These are phyloP conservation scores for Thelaira solivaga DNA, from an alignment of 2,888 invertebrate species.

Conservation along the genomic window DNA sequence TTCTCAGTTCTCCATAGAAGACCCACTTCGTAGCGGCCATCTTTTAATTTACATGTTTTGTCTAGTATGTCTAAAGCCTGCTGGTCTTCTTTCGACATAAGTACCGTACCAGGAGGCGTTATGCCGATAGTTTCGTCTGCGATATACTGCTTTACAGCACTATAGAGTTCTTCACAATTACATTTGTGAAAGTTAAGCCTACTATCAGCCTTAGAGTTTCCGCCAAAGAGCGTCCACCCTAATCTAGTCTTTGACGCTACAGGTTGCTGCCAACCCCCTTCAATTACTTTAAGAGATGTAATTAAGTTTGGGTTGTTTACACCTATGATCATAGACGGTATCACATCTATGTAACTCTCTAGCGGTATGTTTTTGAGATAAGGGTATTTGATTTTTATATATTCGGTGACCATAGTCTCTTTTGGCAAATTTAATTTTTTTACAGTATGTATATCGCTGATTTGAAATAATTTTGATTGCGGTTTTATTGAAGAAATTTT, in stretches of 20 bases:
- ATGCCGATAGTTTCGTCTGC: slow-evolving; percentile 19
- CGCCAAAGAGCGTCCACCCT: no score
- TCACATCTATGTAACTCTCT: neutral
- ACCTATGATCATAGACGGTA: slow-evolving; percentile 21
- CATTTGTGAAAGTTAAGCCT: slow-evolving; percentile 24
- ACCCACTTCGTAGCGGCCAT: slow-evolving; percentile 23
- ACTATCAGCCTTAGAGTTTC: neutral
- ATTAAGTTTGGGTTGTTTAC: slow-evolving; percentile 37
- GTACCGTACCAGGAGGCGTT: neutral
- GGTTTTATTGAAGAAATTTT: neutral
- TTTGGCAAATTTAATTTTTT: slow-evolving; percentile 4
- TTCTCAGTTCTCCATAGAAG: slow-evolving; percentile 31
- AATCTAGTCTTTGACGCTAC: slow-evolving; percentile 24
- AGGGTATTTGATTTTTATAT: neutral
- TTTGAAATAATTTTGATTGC: neutral
- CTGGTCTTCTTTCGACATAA: slow-evolving; percentile 22
- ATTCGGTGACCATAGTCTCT: slow-evolving; percentile 3
- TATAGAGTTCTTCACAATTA: slow-evolving; percentile 2
- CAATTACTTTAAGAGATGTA: slow-evolving; percentile 14
- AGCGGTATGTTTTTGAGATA: neutral
- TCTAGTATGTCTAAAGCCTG: slow-evolving; percentile 27
- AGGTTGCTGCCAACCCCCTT: slow-evolving; percentile 37
- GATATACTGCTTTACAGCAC: slow-evolving; percentile 8
- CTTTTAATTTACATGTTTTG: neutral
- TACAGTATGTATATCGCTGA: neutral